Conservation (phyloP, 2,113 vertebrate species). For the Pardalotus punctatus region DNA sequence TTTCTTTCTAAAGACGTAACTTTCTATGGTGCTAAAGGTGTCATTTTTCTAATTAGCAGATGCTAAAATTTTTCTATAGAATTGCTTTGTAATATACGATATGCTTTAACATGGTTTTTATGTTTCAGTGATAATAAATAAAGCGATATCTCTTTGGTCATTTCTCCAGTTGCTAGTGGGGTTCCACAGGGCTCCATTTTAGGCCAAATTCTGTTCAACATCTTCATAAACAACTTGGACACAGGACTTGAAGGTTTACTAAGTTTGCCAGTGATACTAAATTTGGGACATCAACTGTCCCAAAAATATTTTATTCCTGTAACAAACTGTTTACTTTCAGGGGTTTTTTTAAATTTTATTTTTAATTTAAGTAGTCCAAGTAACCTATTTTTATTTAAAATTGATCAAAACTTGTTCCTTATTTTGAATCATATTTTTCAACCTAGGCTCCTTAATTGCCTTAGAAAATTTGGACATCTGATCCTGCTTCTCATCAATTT, state of each 20-base stretch:
- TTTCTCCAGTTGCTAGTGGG: neutral
- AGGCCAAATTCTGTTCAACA: neutral
- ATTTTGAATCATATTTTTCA: neutral
- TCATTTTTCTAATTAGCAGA: neutral
- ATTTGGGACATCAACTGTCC: neutral
- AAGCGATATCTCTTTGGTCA: neutral
- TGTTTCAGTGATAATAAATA: neutral
- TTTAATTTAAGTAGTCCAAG: neutral
- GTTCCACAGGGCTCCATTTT: neutral
- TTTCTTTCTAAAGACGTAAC: neutral
- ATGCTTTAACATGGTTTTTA: neutral
- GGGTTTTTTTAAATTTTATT: neutral
- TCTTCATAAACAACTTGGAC: neutral
- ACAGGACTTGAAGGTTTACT: neutral
- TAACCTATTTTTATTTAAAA: neutral
- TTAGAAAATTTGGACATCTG: neutral
- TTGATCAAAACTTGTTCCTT: neutral
- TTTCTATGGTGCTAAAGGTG: neutral
- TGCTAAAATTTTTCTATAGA: neutral
- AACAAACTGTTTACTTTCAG: neutral
- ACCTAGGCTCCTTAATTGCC: neutral
- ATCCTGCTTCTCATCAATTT: neutral
- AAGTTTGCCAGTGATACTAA: neutral
- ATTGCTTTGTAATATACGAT: neutral
- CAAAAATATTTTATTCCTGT: neutral